Evolutionary conservation across 2,888 invertebrate species (phyloP).

Genomic region (Boloria euphrosyne): DNA sequence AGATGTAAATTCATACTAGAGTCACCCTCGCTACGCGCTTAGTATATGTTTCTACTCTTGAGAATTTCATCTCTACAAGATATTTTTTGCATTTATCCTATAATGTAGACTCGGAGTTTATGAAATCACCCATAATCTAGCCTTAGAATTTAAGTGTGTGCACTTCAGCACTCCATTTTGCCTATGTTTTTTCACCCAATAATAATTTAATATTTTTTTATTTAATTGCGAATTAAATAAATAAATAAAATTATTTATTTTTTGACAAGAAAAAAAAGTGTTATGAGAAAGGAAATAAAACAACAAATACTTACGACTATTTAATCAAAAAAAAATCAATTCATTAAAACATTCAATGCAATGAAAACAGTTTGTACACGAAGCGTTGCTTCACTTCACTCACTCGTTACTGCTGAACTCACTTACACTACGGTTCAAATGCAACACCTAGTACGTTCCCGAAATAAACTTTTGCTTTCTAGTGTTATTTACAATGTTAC

Average conservation of each 20-base stretch:
- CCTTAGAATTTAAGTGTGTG: too few species aligned
- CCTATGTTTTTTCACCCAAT: too few species aligned
- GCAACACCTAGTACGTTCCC: conserved; percentile 10
- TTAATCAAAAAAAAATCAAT: conserved; percentile 38
- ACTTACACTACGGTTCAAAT: conserved; percentile 21
- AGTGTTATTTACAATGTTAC: conserved; percentile 20
- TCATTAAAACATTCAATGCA: conserved; percentile 35
- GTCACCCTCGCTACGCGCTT: too few species aligned
- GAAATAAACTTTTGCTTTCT: conserved; percentile 5
- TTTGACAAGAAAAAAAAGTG: background rate
- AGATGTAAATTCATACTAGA: background rate
- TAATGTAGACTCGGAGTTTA: too few species aligned
- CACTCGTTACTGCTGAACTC: conserved; percentile 20
- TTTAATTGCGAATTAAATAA: too few species aligned
- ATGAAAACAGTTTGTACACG: conserved; percentile 36
- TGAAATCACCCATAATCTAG: too few species aligned
- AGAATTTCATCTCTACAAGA: too few species aligned
- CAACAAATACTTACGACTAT: conserved; percentile 29
- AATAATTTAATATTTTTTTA: too few species aligned
- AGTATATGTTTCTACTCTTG: too few species aligned
- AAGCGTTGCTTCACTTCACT: conserved; percentile 27
- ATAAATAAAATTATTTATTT: background rate
- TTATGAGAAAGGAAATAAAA: conserved; percentile 12
- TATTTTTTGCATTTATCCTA: too few species aligned
- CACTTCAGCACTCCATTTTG: too few species aligned